Base-by-base conservation (phyloP, 1,140 invertebrate species). In the Pseudomyrmex pallidus region DNA sequence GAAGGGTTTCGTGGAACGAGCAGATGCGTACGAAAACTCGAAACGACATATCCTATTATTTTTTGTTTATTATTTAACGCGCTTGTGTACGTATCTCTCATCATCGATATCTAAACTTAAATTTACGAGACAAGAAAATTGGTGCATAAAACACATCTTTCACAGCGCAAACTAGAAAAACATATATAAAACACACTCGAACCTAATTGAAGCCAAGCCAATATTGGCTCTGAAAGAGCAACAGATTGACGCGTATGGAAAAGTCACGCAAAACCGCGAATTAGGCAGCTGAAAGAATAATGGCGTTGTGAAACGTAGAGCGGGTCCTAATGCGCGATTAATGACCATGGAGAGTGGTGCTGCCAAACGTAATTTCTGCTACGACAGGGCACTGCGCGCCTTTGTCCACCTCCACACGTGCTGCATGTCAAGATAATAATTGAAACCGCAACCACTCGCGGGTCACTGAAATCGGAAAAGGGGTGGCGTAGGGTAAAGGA, bases 241-340 rank as follows among this genome's bases (percentile, higher is more conserved):
- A 35, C 8, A 66, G 72, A 56, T 44, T 50, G 13, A 59, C 57
- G 12, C 56, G 22, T 10, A 9, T 20, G 12, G 56, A 50, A 35
- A 35, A 61, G 22, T 57, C 9, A 10, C 20, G 9, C 74, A 56
- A 86, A 83, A 84, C 57, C 86, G 61, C 61, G 83, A 77, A 89
- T 89, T 89, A 89, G 74, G 64, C 86, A 88, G 86, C 86, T 88
- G 87, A 54, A 48, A 70, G 73, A 85, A 85, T 61, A 80, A 83
- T 76, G 13, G 46, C 54, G 8, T 57, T 50, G 3, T 50, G 7
- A n/a, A 61, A 56, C 35, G 22, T 9, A 64, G 50, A 61, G 25
- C 13, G 5, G 35, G 57, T 73, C 57, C 85, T 85, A 85, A 85
- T 85, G 57, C 77, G 46, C 62, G 52, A 87, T 83, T 73, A 82